Conservation (phyloP, 2,113 vertebrate genomes). For the Tauraco erythrolophus region DNA sequence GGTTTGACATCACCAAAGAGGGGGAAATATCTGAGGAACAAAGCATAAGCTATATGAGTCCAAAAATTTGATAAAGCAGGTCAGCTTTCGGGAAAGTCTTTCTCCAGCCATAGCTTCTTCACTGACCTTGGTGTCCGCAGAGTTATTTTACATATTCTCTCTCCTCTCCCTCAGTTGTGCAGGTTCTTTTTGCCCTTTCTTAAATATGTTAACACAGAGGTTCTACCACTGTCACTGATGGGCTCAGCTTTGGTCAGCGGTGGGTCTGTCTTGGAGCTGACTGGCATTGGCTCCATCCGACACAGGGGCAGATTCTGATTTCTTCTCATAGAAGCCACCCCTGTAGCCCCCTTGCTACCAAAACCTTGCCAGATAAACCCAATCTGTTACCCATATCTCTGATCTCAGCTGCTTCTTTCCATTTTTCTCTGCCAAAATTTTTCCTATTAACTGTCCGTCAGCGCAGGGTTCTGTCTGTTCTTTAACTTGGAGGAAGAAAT, state of each 20-base stretch:
- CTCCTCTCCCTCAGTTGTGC: background rate
- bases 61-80: background rate
- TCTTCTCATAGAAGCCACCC: background rate
- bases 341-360: background rate
- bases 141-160: background rate
- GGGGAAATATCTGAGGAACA: background rate
- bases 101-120: background rate
- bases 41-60: background rate
- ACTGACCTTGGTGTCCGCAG: background rate
- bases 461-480: background rate
- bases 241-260: background rate
- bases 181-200: background rate
- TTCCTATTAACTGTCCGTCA: background rate
- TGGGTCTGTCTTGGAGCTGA: rapidly evolving
- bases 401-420: background rate
- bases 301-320: too few species aligned
- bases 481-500: background rate
- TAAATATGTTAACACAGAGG: background rate
- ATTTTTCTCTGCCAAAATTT: background rate
- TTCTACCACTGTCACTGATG: rapidly evolving
- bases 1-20: background rate
- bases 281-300: too few species aligned
- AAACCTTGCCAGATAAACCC: background rate
- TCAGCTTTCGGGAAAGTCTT: background rate
- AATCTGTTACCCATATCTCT: background rate